Conservation (phyloP, 1,140 invertebrate genomes). For the Samia ricini region DNA sequence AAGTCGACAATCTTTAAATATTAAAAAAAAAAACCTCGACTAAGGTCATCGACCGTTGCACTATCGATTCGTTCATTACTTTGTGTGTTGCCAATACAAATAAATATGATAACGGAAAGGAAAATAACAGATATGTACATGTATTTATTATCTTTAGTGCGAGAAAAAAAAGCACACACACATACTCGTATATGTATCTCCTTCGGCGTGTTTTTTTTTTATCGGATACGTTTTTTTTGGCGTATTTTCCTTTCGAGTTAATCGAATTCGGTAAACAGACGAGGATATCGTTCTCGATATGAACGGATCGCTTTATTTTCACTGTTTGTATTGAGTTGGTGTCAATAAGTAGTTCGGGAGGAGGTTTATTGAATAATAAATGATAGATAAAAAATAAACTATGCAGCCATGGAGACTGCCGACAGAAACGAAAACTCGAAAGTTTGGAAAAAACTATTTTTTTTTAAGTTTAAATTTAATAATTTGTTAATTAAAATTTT, state of each 20-base stretch:
- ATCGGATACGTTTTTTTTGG: constrained; percentile 57
- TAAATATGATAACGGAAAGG: constrained; percentile 56
- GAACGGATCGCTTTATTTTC: constrained; percentile 49
- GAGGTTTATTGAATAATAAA: not conserved
- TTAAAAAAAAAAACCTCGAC: constrained; percentile 2
- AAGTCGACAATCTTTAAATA: not conserved
- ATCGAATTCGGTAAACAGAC: constrained; percentile 16
- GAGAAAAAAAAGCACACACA: constrained; percentile 51
- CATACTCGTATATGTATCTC: too few species aligned
- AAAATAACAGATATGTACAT: constrained; percentile 49
- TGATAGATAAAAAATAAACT: too few species aligned
- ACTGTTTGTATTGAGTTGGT: constrained; percentile 26
- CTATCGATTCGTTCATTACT: constrained; percentile 73
- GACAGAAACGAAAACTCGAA: too few species aligned
- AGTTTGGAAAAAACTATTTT: too few species aligned
- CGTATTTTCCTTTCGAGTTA: constrained; percentile 51
- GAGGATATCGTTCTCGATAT: constrained; percentile 54
- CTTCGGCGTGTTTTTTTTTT: constrained; percentile 39
- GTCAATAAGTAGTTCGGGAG: constrained; percentile 27
- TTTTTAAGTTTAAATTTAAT: too few species aligned
- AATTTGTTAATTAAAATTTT: too few species aligned
- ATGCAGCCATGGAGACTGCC: too few species aligned
- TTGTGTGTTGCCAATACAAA: constrained; percentile 46
- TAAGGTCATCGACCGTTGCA: constrained; percentile 46
- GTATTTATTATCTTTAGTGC: constrained; percentile 45